phyloP scores from a whole-genome alignment of 1,140 invertebrate species.

The Hylyphantes graminicola region DNA sequence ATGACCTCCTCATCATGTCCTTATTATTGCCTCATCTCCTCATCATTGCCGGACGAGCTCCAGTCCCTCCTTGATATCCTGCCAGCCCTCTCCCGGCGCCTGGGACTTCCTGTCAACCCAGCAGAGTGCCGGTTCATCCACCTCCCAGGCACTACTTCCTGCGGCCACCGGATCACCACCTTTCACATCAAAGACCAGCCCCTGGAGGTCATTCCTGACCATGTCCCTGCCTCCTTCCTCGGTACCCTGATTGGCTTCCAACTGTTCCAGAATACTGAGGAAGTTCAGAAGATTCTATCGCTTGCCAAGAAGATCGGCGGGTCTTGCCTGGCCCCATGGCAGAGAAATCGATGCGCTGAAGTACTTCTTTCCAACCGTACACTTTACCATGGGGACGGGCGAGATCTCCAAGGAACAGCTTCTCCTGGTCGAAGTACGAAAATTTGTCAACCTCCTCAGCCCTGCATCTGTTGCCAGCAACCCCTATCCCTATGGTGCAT shows the following conservation, averaged over 20 bases:
- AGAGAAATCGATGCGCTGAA: not conserved
- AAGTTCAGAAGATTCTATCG: not conserved
- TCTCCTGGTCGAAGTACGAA: not conserved
- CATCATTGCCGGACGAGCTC: not conserved
- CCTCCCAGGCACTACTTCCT: not conserved
- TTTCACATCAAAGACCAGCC: not conserved
- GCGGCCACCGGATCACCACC: not conserved
- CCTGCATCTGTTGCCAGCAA: not conserved
- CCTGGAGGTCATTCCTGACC: not conserved
- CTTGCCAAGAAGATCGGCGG: not conserved
- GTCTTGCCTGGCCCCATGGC: not conserved
- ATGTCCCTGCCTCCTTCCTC: not conserved
- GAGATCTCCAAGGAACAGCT: not conserved
- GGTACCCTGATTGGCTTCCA: constrained; percentile 17
- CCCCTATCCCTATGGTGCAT: not conserved
- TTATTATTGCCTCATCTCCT: too few species aligned
- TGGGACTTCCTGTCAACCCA: not conserved
- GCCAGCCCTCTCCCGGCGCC: too few species aligned
- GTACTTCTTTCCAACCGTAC: not conserved
- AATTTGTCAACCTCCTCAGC: not conserved
- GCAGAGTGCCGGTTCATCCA: not conserved
- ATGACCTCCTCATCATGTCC: not conserved
- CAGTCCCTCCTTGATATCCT: not conserved
- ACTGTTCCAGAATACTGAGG: not conserved
- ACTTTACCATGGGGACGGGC: not conserved